Base-by-base conservation (phyloP, 2,797 vertebrate genomes). In the Harpagifer antarcticus region DNA sequence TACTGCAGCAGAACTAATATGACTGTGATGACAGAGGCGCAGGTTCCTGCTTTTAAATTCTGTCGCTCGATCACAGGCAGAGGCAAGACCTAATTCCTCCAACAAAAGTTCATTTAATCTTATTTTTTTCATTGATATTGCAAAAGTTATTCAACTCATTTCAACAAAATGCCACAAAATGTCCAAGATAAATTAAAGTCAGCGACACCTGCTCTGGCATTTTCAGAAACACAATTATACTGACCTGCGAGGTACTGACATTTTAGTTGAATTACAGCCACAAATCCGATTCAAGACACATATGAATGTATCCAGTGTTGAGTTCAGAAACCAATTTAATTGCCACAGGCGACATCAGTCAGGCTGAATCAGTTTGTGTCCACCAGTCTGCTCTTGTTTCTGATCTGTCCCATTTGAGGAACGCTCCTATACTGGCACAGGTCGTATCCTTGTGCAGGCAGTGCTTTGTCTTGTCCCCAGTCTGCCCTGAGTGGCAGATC, bases 141-240 rank as follows among this genome's bases (percentile, higher is more conserved):
- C 61, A 76, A 62, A 91, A 89, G 57, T 63, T 67, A 82, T 83
- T 76, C 63, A 72, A 82, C 78, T 85, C 49, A 62, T 76, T 82
- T 81, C 79, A 79, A 89, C 85, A 86, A 92, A 94, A 94, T 93
- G 92, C 76, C 92, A 92, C 68, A 55, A 78, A 93, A 92, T 88
- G 90, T 89, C 85, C 68, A 12, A 72, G 82, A 73, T 84, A 91
- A 90, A 93, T 93, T 92, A 92, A 91, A 92, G 74, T 64, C 11
- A 54, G 83, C 85, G 88, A 92, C 89, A 91, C 90, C 76, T 85
- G 70, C 86, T 74, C 79, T 93, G 93, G 84, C 89, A 93, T 94
- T 93, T 93, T 79, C 79, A 84, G 74, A 92, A 92, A 91, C 86
- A 92, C 89, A 90, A 90, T 92, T 92, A 91, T 66, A 81, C 76